phyloP scores from a whole-genome alignment of 2,113 vertebrate genomes.

The Sarotherodon lohbergeri region DNA sequence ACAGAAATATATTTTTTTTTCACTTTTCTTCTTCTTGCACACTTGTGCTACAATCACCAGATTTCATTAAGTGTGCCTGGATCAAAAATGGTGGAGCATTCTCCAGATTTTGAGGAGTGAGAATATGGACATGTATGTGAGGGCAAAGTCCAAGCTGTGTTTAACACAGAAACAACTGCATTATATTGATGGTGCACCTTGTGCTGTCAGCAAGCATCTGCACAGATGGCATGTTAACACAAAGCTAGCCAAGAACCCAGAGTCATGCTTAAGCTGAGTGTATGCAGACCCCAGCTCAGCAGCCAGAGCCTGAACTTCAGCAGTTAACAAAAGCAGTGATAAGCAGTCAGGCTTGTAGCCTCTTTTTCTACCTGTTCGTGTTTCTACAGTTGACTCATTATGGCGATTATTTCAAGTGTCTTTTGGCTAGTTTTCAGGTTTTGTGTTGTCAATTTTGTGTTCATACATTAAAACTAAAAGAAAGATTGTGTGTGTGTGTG shows the following conservation, averaged over 20 bases:
- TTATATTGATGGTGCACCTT: accelerated
- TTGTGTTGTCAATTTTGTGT: background rate
- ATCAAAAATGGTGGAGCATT: background rate
- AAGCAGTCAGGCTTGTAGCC: background rate
- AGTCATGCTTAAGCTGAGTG: background rate
- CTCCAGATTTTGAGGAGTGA: background rate
- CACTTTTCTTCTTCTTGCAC: background rate
- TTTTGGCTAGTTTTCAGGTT: background rate
- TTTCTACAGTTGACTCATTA: background rate
- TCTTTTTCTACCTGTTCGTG: background rate
- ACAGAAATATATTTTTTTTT: background rate
- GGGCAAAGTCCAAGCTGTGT: background rate
- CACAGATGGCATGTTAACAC: background rate
- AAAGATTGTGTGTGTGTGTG: background rate
- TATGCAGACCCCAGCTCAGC: background rate
- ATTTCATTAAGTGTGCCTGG: background rate
- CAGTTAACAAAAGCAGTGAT: background rate
- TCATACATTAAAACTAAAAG: background rate
- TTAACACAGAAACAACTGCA: background rate
- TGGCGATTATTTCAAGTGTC: background rate
- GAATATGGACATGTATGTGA: accelerated
- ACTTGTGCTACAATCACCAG: background rate
- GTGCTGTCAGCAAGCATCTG: background rate
- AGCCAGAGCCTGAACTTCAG: background rate
- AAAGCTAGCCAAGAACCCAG: background rate